Conservation (phyloP, 2,113 vertebrate genomes). For the Hippocampus guttulatus region DNA sequence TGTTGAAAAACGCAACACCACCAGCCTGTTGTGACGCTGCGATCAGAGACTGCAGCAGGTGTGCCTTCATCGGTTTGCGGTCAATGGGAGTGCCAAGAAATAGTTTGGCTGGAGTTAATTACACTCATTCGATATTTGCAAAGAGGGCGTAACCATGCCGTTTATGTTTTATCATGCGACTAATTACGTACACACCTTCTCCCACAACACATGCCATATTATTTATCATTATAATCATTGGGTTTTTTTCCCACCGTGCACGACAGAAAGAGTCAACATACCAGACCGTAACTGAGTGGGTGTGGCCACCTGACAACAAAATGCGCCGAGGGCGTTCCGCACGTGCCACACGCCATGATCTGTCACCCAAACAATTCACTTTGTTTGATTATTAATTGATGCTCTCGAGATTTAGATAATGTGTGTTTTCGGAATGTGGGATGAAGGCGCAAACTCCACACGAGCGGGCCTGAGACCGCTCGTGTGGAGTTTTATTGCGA, state of each 20-base stretch:
- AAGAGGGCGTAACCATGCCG: neutral
- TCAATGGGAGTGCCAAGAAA: neutral
- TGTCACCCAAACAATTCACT: neutral
- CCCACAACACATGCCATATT: neutral
- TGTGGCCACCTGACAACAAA: neutral
- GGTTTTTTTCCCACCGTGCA: no score
- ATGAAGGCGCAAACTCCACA: neutral
- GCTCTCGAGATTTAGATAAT: neutral
- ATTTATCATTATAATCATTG: neutral
- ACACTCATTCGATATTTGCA: neutral
- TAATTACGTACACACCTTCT: neutral
- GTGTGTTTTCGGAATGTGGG: no score
- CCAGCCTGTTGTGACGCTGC: neutral
- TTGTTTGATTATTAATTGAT: neutral
- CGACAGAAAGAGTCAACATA: neutral
- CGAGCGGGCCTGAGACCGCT: neutral
- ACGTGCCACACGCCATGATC: neutral
- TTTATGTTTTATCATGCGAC: neutral
- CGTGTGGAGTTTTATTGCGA: neutral
- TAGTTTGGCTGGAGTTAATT: neutral
- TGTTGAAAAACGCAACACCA: neutral
- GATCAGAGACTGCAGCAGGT: neutral
- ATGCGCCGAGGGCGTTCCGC: neutral
- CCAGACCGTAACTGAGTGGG: neutral
- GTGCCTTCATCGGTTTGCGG: neutral